Evolutionary conservation across 92 coral and sea anemone genomes (phyloP).

Genomic region (Phenganax subtilis): DNA sequence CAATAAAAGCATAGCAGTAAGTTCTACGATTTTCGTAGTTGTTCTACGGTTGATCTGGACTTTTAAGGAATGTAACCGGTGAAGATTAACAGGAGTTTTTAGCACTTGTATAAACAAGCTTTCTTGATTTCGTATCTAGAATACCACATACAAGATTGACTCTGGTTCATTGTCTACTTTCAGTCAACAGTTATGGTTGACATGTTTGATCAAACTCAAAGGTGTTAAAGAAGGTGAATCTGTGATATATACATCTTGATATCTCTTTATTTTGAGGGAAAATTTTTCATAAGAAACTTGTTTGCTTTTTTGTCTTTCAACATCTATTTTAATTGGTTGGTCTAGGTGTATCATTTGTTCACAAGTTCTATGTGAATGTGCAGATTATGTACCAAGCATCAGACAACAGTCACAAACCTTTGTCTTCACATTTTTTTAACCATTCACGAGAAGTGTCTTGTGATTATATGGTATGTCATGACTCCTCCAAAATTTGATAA

Average conservation of each 20-base stretch:
- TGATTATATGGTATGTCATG: slow-evolving; percentile 39
- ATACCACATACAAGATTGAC: slow-evolving; percentile 65
- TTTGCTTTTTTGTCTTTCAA: neutral
- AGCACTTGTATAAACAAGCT: neutral
- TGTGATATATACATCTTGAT: neutral
- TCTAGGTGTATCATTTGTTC: slow-evolving; percentile 61
- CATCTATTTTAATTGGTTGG: no score
- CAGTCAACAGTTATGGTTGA: slow-evolving; percentile 90
- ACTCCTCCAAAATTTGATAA: no score
- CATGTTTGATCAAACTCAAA: slow-evolving; percentile 69
- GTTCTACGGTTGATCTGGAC: neutral
- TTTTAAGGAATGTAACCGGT: neutral
- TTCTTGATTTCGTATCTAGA: slow-evolving; percentile 44
- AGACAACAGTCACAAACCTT: slow-evolving; percentile 73
- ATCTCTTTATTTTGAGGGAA: neutral
- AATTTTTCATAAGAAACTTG: neutral
- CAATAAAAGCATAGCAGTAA: slow-evolving; percentile 25
- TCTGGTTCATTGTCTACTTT: slow-evolving; percentile 90
- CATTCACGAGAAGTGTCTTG: slow-evolving; percentile 69
- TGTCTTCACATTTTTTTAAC: slow-evolving; percentile 61
- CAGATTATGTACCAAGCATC: slow-evolving; percentile 67
- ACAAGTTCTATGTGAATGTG: slow-evolving; percentile 68
- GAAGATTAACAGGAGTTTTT: neutral
- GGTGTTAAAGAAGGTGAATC: slow-evolving; percentile 70
- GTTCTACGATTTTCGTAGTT: neutral